A percentile compares a stretch with the other conserved stretches of the same genome.
These are phyloP conservation scores for Trinorchestia longiramus DNA, from an alignment of 1,140 invertebrate genomes.

Conservation along the genomic window DNA sequence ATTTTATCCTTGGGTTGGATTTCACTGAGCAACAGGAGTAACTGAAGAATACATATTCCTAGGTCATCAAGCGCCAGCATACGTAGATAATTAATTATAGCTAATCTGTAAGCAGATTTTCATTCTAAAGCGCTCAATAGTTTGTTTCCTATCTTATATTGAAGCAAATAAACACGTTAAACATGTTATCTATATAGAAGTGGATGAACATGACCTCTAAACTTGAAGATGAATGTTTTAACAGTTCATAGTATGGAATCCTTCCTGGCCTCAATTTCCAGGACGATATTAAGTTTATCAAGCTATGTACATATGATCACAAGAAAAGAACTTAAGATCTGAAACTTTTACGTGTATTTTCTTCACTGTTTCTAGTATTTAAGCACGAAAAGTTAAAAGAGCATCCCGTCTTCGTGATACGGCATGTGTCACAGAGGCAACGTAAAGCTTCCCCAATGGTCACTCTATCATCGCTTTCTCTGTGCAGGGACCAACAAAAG, in stretches of 20 bases:
- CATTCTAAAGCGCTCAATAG: neutral
- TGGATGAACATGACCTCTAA: neutral
- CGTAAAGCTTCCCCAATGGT: neutral
- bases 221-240: too few relatives aligned
- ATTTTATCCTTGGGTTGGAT: too few relatives aligned
- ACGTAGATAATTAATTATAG: neutral
- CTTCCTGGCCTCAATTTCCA: neutral
- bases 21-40: too few relatives aligned
- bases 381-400: neutral
- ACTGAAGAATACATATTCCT: too few relatives aligned
- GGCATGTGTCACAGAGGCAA: neutral
- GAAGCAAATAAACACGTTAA: neutral
- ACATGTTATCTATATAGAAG: neutral
- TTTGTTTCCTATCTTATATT: neutral
- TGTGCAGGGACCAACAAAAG: neutral
- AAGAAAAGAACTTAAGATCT: neutral
- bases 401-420: neutral
- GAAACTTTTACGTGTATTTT: neutral
- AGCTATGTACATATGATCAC: neutral
- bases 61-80: too few relatives aligned
- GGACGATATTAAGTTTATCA: neutral
- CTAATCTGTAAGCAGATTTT: neutral
- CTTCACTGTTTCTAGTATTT: neutral
- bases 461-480: constrained; percentile 7
- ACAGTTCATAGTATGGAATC: too few relatives aligned